Conservation (phyloP, 1,140 invertebrate species). For the Dolichoris vasculosae region DNA sequence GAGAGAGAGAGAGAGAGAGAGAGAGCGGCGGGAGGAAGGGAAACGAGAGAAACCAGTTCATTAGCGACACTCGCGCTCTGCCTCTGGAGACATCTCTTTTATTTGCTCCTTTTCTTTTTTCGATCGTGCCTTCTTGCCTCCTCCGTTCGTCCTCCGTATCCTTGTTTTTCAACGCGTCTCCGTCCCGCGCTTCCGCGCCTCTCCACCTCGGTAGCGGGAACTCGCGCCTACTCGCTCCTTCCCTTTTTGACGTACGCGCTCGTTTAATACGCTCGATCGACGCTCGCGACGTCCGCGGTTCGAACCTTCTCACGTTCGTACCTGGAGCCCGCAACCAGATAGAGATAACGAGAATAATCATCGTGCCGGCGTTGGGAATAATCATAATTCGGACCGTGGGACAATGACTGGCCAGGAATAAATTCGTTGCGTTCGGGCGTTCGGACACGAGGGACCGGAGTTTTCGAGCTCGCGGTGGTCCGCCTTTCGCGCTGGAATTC, state of each 20-base stretch:
- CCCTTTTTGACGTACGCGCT: not conserved
- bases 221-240: not conserved
- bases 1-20: slow-evolving; percentile 23
- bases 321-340: not conserved
- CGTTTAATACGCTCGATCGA: not conserved
- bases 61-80: slow-evolving; percentile 67
- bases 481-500: not conserved
- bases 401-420: slow-evolving; percentile 38
- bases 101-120: slow-evolving; percentile 65
- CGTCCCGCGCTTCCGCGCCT: slow-evolving; percentile 11
- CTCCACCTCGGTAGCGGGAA: not conserved
- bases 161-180: not conserved
- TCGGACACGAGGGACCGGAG: too few species aligned
- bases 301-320: not conserved
- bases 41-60: slow-evolving; percentile 68
- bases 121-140: slow-evolving; percentile 39
- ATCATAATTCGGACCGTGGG: slow-evolving; percentile 32
- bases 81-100: slow-evolving; percentile 67
- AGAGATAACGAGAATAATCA: slow-evolving; percentile 22
- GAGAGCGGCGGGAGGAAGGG: slow-evolving; percentile 30
- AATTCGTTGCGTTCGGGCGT: not conserved
- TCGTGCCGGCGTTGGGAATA: not conserved
- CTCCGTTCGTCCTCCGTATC: not conserved
- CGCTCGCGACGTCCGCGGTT: not conserved
- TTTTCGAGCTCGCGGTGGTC: too few species aligned